These are phyloP conservation scores for Montifringilla adamsi DNA, from an alignment of 2,113 vertebrate species.

Conservation along the genomic window DNA sequence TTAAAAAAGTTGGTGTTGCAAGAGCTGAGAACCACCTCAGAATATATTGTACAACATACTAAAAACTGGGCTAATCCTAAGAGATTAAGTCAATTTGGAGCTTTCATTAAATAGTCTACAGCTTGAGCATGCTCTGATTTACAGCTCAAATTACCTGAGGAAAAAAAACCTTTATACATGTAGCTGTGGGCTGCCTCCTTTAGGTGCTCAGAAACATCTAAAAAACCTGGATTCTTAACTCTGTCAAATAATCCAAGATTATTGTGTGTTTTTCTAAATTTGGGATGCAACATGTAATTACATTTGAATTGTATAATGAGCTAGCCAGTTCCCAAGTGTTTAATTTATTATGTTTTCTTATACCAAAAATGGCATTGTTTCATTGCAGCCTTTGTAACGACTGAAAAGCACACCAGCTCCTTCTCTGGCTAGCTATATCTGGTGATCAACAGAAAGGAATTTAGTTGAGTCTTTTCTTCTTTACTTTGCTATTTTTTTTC, in stretches of 20 bases:
- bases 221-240: not conserved
- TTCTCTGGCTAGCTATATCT: not conserved
- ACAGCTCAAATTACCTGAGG: not conserved
- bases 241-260: not conserved
- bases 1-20: not conserved
- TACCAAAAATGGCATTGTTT: not conserved
- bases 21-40: not conserved
- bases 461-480: not conserved
- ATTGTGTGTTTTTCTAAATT: not conserved
- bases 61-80: not conserved
- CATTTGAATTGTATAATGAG: accelerated
- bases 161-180: accelerated
- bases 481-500: not conserved
- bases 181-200: not conserved
- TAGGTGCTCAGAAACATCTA: not conserved
- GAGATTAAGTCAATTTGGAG: accelerated
- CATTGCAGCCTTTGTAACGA: accelerated
- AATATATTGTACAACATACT: not conserved
- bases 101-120: not conserved
- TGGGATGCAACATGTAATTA: not conserved
- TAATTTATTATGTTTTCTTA: not conserved
- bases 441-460: not conserved
- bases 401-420: not conserved
- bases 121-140: not conserved
- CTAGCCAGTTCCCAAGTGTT: not conserved